A percentile compares a stretch with the other conserved stretches of the same genome.
Conservation (phyloP, 2,888 invertebrate species). For the Hydrotaea diabolus region DNA sequence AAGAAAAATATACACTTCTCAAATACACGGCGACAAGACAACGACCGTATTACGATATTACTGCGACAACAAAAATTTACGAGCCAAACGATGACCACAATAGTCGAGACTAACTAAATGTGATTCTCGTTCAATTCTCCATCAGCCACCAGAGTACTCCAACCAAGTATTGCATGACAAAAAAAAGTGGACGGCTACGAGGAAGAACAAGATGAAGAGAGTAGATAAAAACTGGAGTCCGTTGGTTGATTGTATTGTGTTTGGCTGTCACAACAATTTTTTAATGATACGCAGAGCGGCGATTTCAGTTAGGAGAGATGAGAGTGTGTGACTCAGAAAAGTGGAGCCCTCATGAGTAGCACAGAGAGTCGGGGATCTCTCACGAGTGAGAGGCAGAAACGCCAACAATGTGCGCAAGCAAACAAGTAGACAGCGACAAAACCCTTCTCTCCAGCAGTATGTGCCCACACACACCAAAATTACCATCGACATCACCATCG, state of each 20-base stretch:
- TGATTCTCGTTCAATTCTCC: constrained; percentile 53
- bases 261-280: constrained; percentile 55
- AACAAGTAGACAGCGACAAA: constrained; percentile 11
- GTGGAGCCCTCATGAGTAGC: background rate
- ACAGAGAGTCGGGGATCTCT: constrained; percentile 40
- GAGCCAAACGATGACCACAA: constrained; percentile 65
- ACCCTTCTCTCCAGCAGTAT: background rate
- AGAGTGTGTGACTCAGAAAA: constrained; percentile 57
- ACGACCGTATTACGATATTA: constrained; percentile 46
- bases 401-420: constrained; percentile 46
- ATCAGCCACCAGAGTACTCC: constrained; percentile 40
- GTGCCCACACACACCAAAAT: constrained; percentile 27
- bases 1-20: constrained; percentile 48
- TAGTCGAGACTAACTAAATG: constrained; percentile 61
- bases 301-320: background rate
- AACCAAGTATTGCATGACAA: constrained; percentile 37
- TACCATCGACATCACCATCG: constrained; percentile 5
- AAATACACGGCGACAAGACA: constrained; percentile 53
- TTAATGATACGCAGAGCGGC: constrained; percentile 37
- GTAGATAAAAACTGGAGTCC: constrained; percentile 3
- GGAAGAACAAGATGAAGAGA: background rate
- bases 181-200: background rate
- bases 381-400: background rate
- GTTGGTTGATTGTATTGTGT: background rate
- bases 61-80: constrained; percentile 62